phyloP scores from a whole-genome alignment of 2,888 invertebrate genomes.

The Mimachlamys varia region DNA sequence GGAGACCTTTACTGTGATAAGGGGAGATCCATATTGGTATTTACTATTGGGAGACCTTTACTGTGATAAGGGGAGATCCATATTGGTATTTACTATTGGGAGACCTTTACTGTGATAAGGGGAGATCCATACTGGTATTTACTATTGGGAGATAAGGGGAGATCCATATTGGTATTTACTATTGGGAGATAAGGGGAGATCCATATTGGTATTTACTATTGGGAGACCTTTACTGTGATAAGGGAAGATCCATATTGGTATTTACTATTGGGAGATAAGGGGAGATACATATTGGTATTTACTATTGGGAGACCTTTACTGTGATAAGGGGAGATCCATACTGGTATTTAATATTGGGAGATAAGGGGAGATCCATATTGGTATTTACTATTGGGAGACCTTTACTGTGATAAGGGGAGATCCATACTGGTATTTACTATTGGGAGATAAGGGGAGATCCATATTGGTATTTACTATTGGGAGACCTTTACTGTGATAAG shows the following conservation, averaged over 20 bases:
- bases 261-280: not conserved
- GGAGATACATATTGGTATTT: too few relatives aligned
- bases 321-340: not conserved
- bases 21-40: not conserved
- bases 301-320: not conserved
- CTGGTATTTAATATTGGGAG: not conserved
- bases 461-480: not conserved
- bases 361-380: too few relatives aligned
- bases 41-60: slow-evolving; percentile 4
- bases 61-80: not conserved
- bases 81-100: not conserved
- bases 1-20: not conserved
- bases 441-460: too few relatives aligned
- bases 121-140: not conserved
- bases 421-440: not conserved
- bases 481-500: not conserved
- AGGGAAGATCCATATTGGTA: not conserved
- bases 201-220: slow-evolving; percentile 17
- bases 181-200: too few relatives aligned
- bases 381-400: not conserved
- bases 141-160: not conserved
- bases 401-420: not conserved
- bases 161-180: slow-evolving; percentile 20
- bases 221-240: not conserved
- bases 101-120: not conserved